Evolutionary conservation across 2,113 vertebrate species (phyloP).

Genomic region (Cichladusa arquata): DNA sequence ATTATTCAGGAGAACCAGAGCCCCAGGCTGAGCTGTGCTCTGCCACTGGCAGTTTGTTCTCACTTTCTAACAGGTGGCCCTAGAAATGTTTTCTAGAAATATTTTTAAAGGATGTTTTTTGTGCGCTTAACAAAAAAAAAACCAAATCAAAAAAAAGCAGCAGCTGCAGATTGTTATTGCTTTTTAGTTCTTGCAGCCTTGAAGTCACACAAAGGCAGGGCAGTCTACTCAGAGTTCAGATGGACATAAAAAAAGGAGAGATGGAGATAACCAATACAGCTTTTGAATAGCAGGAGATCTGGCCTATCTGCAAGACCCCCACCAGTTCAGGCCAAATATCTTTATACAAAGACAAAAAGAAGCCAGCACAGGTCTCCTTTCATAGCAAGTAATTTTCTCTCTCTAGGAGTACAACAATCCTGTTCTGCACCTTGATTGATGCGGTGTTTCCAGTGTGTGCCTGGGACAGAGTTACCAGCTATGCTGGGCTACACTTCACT

Average conservation of each 20-base stretch:
- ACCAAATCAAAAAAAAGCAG: not conserved
- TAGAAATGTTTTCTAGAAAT: not conserved
- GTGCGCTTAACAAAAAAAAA: not conserved
- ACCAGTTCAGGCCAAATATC: not conserved
- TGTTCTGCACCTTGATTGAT: not conserved
- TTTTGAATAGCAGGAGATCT: not conserved
- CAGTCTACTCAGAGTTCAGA: not conserved
- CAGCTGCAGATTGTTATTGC: constrained; percentile 13
- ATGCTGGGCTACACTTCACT: not conserved
- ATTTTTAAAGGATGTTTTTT: not conserved
- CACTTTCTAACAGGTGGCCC: constrained; percentile 39
- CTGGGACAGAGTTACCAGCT: not conserved
- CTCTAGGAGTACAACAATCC: not conserved
- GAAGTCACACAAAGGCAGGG: not conserved
- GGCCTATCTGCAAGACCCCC: not conserved
- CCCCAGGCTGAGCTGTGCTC: not conserved
- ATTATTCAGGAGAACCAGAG: not conserved
- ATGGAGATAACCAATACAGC: not conserved
- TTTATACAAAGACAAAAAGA: not conserved
- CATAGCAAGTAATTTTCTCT: not conserved
- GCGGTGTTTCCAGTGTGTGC: not conserved
- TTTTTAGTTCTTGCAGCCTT: not conserved
- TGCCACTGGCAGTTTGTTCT: not conserved
- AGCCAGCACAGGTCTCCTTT: not conserved
- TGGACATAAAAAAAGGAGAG: not conserved